Evolutionary conservation across 2,113 vertebrate genomes (phyloP), one percentile per base, ranked within the genome.

Genomic region (Callaeas wilsoni): DNA sequence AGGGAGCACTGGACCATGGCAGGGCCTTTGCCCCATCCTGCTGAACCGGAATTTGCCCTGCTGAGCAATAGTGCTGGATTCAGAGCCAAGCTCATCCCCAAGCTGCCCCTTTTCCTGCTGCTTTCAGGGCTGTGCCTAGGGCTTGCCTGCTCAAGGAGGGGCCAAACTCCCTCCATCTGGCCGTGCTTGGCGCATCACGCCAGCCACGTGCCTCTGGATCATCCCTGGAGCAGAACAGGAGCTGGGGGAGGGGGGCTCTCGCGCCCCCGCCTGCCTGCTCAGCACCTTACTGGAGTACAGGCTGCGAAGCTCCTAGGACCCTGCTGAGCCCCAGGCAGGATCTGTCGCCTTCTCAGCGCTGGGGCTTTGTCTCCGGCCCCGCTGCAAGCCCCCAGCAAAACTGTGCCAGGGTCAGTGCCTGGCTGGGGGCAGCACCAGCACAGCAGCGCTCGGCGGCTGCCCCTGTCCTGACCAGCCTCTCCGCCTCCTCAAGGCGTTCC

Each of bases 41-140:
- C 55, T 84, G 49, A 42, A 39, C 39, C 4, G 71, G 92, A 93
- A 92, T 96, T 94, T 88, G 63, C 49, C 82, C 78, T 52, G 37
- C 57, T 5, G 15, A 81, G 39, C 56, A 10, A 5, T 17, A 67
- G 30, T 3, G 3, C 47, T 71, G 74, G 9, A 23, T 44, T 68
- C 6, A 3, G 53, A n/a, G 74, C 60, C 60, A 47, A 68, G 62
- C 19, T 42, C 29, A 29, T 4, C 20, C 20, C 21, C 5, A 60
- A 39, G 53, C 35, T 90, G 41, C 37, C 63, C 6, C 14, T 88
- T 83, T 22, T 75, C 55, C 27, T 4, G 0, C 49, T 46, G 41
- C 33, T 57, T 33, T 53, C 49, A 32, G 62, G 3, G 22, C 39
- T 74, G 10, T 41, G 23, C 42, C 53, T 39, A 14, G 6, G 35